These are phyloP conservation scores for Tipula confusa DNA, from an alignment of 2,888 invertebrate genomes.

Conservation along the genomic window DNA sequence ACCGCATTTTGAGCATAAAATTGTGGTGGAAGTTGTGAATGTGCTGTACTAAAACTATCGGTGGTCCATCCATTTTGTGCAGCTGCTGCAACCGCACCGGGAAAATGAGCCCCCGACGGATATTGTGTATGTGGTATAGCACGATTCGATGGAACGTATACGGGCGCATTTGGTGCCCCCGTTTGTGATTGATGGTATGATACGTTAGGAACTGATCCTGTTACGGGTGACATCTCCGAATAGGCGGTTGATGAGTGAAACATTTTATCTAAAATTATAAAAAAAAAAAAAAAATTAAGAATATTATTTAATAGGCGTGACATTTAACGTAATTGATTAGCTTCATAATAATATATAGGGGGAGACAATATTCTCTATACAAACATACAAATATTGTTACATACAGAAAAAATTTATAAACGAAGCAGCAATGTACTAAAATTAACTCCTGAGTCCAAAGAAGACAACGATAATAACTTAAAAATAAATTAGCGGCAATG, in stretches of 20 bases:
- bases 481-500: not conserved
- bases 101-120: conserved; percentile 50
- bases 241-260: conserved; percentile 48
- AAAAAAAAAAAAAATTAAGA: not conserved
- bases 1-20: conserved; percentile 80
- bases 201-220: conserved; percentile 40
- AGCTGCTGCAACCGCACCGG: conserved; percentile 43
- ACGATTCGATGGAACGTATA: conserved; percentile 64
- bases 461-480: not conserved
- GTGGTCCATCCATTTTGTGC: conserved; percentile 51
- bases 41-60: conserved; percentile 49
- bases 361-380: not conserved
- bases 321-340: not conserved
- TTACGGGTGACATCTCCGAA: conserved; percentile 45
- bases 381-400: no score
- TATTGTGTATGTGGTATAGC: conserved; percentile 55
- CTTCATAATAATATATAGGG: not conserved
- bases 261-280: conserved; percentile 40
- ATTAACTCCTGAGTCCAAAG: not conserved
- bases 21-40: conserved; percentile 55
- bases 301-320: not conserved
- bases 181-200: conserved; percentile 46
- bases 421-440: not conserved
- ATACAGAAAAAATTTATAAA: not conserved
- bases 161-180: conserved; percentile 52